Evolutionary conservation across 2,797 vertebrate genomes (phyloP).

Genomic region (Hephaestus fuliginosus): DNA sequence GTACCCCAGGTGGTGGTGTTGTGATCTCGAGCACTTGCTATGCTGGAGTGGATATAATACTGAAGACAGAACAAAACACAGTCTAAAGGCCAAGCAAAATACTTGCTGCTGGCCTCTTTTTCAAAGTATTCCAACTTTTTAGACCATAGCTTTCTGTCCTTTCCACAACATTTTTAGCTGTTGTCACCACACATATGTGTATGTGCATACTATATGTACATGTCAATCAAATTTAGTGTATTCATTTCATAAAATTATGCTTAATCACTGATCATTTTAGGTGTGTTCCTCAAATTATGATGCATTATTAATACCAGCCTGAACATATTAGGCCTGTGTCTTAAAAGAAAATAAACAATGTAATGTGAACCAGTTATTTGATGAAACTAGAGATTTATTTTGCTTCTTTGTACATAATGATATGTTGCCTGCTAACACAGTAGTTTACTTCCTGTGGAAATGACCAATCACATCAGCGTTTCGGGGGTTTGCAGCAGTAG

Average conservation of each 20-base stretch:
- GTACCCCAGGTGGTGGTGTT: conserved; percentile 34
- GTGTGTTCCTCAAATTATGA: background rate
- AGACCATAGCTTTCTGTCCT: conserved; percentile 29
- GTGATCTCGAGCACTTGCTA: conserved; percentile 10
- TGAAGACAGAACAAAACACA: conserved; percentile 5
- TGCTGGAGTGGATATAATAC: conserved; percentile 24
- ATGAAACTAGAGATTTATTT: conserved; percentile 23
- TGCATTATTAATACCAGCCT: conserved; percentile 18
- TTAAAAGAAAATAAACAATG: background rate
- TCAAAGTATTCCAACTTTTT: background rate
- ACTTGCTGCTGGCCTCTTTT: background rate
- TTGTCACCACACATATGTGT: conserved; percentile 54
- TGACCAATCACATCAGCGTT: conserved; percentile 46
- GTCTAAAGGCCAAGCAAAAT: background rate
- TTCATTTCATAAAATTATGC: conserved; percentile 31
- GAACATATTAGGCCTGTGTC: background rate
- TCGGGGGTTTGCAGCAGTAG: conserved; percentile 58
- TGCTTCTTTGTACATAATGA: conserved; percentile 37
- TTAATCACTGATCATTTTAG: conserved; percentile 3
- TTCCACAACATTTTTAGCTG: conserved; percentile 68
- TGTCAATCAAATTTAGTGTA: conserved; percentile 35
- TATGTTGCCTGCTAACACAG: conserved; percentile 43
- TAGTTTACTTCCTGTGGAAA: conserved; percentile 37
- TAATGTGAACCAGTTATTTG: conserved; percentile 9
- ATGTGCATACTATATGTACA: conserved; percentile 35